Percentiles rank a stretch among this genome's conserved stretches.
These are phyloP conservation scores for Sesia apiformis DNA, from an alignment of 2,888 invertebrate genomes.

Conservation along the genomic window DNA sequence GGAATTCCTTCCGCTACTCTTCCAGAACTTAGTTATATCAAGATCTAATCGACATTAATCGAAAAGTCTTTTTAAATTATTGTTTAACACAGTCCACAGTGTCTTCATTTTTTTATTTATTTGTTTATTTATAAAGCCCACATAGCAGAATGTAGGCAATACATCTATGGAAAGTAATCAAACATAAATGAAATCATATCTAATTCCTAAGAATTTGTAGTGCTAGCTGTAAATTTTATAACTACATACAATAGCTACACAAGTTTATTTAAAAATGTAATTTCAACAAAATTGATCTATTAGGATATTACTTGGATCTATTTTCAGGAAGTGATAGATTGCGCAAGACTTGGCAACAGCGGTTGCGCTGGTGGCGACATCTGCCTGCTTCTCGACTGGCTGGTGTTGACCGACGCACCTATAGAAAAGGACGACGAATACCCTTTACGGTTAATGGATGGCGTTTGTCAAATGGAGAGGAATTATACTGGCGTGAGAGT, in stretches of 20 bases:
- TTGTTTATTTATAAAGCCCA: too few relatives aligned
- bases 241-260: background rate
- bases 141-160: too few relatives aligned
- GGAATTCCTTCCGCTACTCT: too few relatives aligned
- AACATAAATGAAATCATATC: too few relatives aligned
- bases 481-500: conserved; percentile 64
- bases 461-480: conserved; percentile 53
- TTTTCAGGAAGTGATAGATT: conserved; percentile 82
- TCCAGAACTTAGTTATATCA: too few relatives aligned
- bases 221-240: background rate
- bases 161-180: too few relatives aligned
- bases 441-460: conserved; percentile 71
- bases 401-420: conserved; percentile 69
- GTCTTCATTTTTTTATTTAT: too few relatives aligned
- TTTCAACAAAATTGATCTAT: background rate
- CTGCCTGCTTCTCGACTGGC: conserved; percentile 84
- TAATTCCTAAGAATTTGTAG: background rate
- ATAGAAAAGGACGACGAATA: conserved; percentile 76
- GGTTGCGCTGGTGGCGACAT: conserved; percentile 89
- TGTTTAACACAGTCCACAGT: too few relatives aligned
- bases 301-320: background rate
- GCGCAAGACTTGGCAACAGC: conserved; percentile 80
- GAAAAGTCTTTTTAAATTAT: too few relatives aligned
- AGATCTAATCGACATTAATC: too few relatives aligned
- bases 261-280: background rate